These are phyloP conservation scores for Panthera tigris DNA, from an alignment of 2,113 vertebrate species.

Conservation along the genomic window DNA sequence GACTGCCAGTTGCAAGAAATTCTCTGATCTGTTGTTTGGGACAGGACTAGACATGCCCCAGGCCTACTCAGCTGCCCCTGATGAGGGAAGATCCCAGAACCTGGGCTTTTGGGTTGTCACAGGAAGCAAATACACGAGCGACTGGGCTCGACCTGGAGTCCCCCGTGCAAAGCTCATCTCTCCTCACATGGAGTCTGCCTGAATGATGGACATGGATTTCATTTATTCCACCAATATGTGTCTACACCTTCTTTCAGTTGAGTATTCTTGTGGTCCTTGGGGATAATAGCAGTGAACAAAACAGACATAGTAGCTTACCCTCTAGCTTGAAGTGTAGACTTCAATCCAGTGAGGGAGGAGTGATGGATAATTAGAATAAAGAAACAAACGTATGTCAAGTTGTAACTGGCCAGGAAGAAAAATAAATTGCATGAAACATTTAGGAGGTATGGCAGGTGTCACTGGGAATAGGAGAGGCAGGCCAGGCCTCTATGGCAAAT, in stretches of 20 bases:
- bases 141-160: background rate
- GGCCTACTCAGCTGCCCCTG: background rate
- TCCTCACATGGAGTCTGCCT: background rate
- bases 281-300: background rate
- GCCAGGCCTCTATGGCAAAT: background rate
- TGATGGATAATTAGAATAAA: background rate
- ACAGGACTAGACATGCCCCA: background rate
- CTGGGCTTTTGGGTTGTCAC: background rate
- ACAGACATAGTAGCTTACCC: background rate
- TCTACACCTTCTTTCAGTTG: background rate
- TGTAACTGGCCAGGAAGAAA: background rate
- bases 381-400: background rate
- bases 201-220: background rate
- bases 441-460: background rate
- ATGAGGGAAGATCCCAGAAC: background rate
- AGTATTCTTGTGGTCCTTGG: background rate
- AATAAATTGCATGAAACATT: background rate
- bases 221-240: background rate
- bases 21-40: background rate
- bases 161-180: background rate
- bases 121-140: background rate
- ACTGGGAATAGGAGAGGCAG: background rate
- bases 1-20: background rate
- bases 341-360: background rate
- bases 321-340: background rate